A percentile compares a stretch with the other conserved stretches of the same genome.
These are phyloP conservation scores for Patiria pectinifera DNA, from an alignment of 53 echinoderm and acorn worm genomes.

Conservation along the genomic window DNA sequence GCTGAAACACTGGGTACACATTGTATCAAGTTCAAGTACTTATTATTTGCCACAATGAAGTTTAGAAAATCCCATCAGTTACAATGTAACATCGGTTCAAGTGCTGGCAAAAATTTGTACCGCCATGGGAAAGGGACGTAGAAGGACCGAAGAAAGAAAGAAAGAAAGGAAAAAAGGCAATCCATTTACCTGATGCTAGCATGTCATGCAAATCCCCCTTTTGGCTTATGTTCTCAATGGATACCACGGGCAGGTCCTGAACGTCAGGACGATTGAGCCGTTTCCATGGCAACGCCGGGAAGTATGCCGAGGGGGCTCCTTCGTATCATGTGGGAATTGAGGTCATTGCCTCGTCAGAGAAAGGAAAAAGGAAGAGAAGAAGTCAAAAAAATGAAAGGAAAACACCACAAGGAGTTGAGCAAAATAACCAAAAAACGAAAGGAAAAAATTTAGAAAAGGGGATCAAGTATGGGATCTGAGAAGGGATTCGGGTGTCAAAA, in stretches of 20 bases:
- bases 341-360: constrained; percentile 34
- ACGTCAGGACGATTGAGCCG: constrained; percentile 43
- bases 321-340: constrained; percentile 34
- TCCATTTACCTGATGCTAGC: constrained; percentile 50
- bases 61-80: not conserved
- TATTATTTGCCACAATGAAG: not conserved
- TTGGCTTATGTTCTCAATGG: constrained; percentile 47
- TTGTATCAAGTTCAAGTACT: not conserved
- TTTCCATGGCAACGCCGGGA: constrained; percentile 42
- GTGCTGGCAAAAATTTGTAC: not conserved
- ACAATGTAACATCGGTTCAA: not conserved
- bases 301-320: constrained; percentile 3
- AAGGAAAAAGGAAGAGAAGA: not conserved
- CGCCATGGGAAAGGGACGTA: not conserved
- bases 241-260: constrained; percentile 2
- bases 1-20: not conserved
- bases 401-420: not conserved
- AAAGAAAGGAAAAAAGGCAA: constrained; percentile 29
- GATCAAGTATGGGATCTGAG: not conserved
- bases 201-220: constrained; percentile 36
- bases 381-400: not conserved
- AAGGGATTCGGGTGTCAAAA: not conserved
- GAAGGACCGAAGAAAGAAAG: not conserved
- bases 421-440: not conserved
- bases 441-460: not conserved